Evolutionary conservation across 2,113 vertebrate genomes (phyloP).

Genomic region (Grantiella picta): DNA sequence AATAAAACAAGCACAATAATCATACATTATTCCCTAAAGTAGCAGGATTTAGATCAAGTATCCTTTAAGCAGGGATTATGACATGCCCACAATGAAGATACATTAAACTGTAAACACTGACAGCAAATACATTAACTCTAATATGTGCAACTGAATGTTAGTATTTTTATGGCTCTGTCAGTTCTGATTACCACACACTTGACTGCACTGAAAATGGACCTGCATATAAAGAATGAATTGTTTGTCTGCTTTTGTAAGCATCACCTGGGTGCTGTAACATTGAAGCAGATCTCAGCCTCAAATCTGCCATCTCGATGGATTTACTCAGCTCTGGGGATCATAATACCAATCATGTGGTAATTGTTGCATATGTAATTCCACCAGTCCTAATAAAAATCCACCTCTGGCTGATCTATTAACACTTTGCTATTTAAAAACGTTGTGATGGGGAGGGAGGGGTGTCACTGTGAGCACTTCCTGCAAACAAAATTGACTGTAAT

Average conservation of each 20-base stretch:
- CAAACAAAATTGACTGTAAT: neutral
- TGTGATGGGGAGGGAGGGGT: neutral
- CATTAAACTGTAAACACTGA: neutral
- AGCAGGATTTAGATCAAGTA: neutral
- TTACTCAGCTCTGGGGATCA: neutral
- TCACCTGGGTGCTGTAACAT: neutral
- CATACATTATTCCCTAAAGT: neutral
- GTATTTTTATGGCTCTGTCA: neutral
- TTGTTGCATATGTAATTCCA: neutral
- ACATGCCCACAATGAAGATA: neutral
- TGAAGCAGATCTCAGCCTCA: neutral
- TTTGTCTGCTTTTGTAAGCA: neutral
- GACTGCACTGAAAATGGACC: neutral
- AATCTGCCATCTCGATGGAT: neutral
- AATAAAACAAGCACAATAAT: neutral
- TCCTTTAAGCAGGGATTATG: neutral
- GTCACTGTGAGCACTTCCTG: neutral
- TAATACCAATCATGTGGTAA: neutral
- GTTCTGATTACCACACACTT: neutral
- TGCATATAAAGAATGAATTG: neutral
- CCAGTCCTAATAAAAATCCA: neutral
- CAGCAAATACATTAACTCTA: neutral
- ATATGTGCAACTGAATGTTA: neutral
- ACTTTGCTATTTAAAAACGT: neutral
- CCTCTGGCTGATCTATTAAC: neutral